A percentile compares a stretch with the other conserved stretches of the same genome.
phyloP scores from a whole-genome alignment of 1,140 invertebrate species.

The Homalodisca vitripennis region DNA sequence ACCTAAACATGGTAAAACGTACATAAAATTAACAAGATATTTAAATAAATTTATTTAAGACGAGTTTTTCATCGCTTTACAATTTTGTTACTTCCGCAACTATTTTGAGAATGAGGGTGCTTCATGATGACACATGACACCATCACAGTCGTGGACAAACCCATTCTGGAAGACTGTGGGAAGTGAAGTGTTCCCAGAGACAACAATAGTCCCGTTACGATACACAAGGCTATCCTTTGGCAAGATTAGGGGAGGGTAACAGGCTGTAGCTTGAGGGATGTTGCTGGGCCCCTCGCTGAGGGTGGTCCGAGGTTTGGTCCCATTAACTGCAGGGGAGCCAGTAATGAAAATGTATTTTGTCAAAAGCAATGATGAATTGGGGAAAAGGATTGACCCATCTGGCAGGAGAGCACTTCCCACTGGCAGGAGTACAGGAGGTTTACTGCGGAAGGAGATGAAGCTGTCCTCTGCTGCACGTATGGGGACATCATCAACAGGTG shows the following conservation, averaged over 20 bases:
- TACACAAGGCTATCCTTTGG: neutral
- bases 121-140: neutral
- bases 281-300: neutral
- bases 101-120: too few relatives aligned
- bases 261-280: too few relatives aligned
- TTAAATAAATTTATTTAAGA: too few relatives aligned
- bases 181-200: neutral
- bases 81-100: too few relatives aligned
- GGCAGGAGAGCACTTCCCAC: neutral
- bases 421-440: neutral
- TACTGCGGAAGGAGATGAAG: neutral
- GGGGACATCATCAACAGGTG: too few relatives aligned
- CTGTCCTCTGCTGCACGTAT: neutral
- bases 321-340: neutral
- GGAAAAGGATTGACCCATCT: neutral
- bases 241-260: neutral
- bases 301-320: neutral
- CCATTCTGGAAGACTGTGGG: neutral
- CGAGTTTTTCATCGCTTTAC: too few relatives aligned
- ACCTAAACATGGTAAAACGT: too few relatives aligned
- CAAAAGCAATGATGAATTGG: neutral
- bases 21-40: too few relatives aligned
- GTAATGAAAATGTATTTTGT: neutral
- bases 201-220: neutral
- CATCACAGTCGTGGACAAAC: neutral